Evolutionary conservation across 2,888 invertebrate genomes (phyloP).

Genomic region (Rugalucina vietnamica): DNA sequence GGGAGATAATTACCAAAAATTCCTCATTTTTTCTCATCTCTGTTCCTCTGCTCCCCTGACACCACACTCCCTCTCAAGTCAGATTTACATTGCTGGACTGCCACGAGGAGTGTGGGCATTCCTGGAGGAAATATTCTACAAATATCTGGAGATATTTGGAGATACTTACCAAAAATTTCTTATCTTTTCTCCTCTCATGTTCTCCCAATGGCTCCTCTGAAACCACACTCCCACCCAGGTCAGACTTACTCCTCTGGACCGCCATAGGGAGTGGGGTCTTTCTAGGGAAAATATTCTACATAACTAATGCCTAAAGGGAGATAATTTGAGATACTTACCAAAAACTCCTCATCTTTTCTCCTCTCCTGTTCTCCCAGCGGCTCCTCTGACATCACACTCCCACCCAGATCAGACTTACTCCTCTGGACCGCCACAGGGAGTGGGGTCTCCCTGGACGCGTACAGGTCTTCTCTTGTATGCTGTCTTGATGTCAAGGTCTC

Average conservation of each 20-base stretch:
- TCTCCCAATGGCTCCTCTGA: slow-evolving; percentile 48
- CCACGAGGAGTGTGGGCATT: slow-evolving; percentile 36
- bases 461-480: slow-evolving; percentile 62
- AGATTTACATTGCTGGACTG: slow-evolving; percentile 37
- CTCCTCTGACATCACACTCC: slow-evolving; percentile 59
- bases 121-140: too few relatives aligned
- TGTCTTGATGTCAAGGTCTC: slow-evolving; percentile 77
- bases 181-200: slow-evolving; percentile 27
- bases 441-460: slow-evolving; percentile 26
- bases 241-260: slow-evolving; percentile 42
- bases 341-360: slow-evolving; percentile 34
- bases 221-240: slow-evolving; percentile 53
- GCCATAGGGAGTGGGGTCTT: slow-evolving; percentile 35
- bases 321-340: slow-evolving; percentile 20
- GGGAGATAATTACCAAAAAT: slow-evolving; percentile 40
- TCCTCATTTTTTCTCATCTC: background rate
- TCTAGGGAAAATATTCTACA: too few relatives aligned
- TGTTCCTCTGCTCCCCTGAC: slow-evolving; percentile 45
- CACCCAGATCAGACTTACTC: slow-evolving; percentile 55
- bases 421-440: slow-evolving; percentile 27
- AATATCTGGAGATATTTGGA: too few relatives aligned
- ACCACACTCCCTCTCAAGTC: slow-evolving; percentile 57
- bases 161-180: slow-evolving; percentile 34
- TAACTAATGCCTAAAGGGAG: background rate
- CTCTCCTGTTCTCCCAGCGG: slow-evolving; percentile 21